Conservation (phyloP, 2,888 invertebrate genomes). For the Orthosia incerta region DNA sequence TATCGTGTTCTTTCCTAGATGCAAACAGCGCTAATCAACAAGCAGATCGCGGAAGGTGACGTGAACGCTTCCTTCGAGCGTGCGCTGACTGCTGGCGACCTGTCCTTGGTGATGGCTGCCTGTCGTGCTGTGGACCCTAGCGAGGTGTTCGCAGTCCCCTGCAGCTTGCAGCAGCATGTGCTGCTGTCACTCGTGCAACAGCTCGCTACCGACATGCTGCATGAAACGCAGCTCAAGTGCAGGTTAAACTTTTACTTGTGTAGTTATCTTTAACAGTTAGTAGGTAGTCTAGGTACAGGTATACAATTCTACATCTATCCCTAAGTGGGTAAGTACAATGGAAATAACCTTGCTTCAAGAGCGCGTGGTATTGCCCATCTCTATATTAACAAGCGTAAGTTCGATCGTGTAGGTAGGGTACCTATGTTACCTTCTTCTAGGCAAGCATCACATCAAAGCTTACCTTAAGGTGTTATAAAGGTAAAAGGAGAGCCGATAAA, state of each 20-base stretch:
- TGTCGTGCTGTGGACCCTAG: constrained; percentile 96
- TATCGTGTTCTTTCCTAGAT: constrained; percentile 69
- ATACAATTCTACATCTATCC: too few species aligned
- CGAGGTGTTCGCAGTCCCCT: constrained; percentile 93
- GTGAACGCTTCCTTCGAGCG: constrained; percentile 96
- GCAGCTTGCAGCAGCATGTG: constrained; percentile 95
- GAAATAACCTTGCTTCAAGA: too few species aligned
- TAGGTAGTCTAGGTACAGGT: too few species aligned
- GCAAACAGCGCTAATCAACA: constrained; percentile 78
- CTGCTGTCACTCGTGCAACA: constrained; percentile 98
- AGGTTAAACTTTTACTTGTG: constrained; percentile 68
- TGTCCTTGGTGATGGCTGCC: constrained; percentile 95
- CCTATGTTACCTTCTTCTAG: too few species aligned
- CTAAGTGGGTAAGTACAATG: too few species aligned
- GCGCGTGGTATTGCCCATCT: too few species aligned
- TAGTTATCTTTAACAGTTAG: not conserved
- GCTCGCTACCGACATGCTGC: constrained; percentile 96
- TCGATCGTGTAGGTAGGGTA: too few species aligned
- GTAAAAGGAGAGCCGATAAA: too few species aligned
- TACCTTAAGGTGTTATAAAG: too few species aligned
- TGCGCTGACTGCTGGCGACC: constrained; percentile 96
- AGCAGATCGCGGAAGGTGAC: constrained; percentile 90
- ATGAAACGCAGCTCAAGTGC: constrained; percentile 92
- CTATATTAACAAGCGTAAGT: too few species aligned
- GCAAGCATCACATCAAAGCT: too few species aligned